Evolutionary conservation across 1,140 invertebrate genomes (phyloP), one percentile per base, ranked within the genome.

Genomic region (Hylaeus anthracinus): DNA sequence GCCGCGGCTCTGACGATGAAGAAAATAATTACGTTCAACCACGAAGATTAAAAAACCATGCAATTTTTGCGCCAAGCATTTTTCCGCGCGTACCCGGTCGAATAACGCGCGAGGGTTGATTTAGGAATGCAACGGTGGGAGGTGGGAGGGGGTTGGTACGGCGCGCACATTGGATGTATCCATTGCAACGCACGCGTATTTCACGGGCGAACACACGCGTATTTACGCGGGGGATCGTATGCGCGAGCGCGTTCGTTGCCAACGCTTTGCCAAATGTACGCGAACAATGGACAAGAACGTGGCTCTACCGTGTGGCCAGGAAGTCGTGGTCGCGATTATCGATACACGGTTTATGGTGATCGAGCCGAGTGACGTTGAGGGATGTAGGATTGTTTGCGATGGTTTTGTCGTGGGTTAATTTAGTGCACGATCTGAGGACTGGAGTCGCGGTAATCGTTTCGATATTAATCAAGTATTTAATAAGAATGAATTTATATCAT

Each of bases 21-120:
- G 79, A 69, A 80, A 80, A 75, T 80, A 80, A 80, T 80, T 79
- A 79, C 76, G 45, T 43, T 71, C 14, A 12, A 51, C 45, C 37
- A n/a, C 43, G 63, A n/a, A 69, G 63, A 80, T 75, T 74, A 75
- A 80, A 80, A 80, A 80, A 74, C 43, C 77, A 73, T 79, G 77
- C 77, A 79, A 79, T 79, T 79, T 79, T 79, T 79, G 51, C 61
- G 60, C 51, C 51, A 26, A 48, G 43, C 53, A 73, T 73, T 79
- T 79, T 79, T 73, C 63, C 58, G 39, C 48, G 51, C 10, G 9
- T 14, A 10, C 58, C 76, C 51, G 37, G 58, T 43, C 60, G 70
- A 79, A 72, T 71, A 71, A 78, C 66, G 56, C 66, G 56, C 45
- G 39, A 51, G 75, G 48, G 55, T 71, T 71, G 75, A 78, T 78